Evolutionary conservation across 2,797 vertebrate species (phyloP), one percentile per base, ranked within the genome.

Genomic region (Balearica regulorum): DNA sequence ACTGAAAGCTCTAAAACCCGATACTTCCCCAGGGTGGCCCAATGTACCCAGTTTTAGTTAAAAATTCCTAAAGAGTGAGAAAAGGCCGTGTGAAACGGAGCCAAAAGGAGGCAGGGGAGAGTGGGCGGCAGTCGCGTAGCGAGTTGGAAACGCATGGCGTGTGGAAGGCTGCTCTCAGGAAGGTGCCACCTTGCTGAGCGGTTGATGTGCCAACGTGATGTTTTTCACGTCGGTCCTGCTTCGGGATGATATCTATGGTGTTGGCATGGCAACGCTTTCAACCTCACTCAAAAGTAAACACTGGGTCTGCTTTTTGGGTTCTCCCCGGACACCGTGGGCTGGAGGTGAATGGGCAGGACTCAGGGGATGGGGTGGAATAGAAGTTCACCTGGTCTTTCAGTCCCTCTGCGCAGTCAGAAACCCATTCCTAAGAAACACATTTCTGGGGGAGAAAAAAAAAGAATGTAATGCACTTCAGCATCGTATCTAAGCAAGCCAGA

Each of bases 241-340:
- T 84, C 54, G 10, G 72, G 68, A n/a, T 80, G 58, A 8, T 64
- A 26, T 5, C 51, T 5, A 0, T 25, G n/a, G 28, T 39, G 90
- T 89, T 94, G 95, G 28, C 94, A 80, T 81, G 53, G 78, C 80
- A 95, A 81, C 22, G 0, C 43, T 54, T 58, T 29, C 25, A 53
- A 80, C 77, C 41, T 71, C 81, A 21, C 44, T 78, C 60, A 5
- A 21, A 90, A 94, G 81, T 68, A 83, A 95, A 93, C 66, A 22
- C 13, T 43, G 44, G 16, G 16, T 41, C 66, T 57, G 53, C 25
- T 79, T 83, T 85, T 68, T 37, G 37, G 37, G 55, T 61, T 85
- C 71, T 76, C 49, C 44, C 16, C 12, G 51, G 58, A 26, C 2
- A 0, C 35, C 0, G 3, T 24, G 51, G 83, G 64, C 60, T 5